Base-by-base conservation (phyloP, 2,113 vertebrate genomes). In the Hydrochoerus hydrochaeris region DNA sequence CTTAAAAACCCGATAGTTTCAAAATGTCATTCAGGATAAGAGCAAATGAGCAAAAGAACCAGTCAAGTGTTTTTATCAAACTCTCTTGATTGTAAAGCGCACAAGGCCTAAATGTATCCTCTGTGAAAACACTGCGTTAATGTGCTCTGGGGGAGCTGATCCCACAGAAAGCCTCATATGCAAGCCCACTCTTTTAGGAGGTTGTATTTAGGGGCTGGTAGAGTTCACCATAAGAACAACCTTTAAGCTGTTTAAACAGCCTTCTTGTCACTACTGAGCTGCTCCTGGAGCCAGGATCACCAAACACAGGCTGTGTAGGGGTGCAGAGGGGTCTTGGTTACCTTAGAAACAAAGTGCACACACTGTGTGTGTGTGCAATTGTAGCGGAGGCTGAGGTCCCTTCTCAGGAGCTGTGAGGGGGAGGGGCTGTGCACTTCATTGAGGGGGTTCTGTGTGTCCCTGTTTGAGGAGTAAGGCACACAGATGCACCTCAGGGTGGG, bases 101-200 rank as follows among this genome's bases (percentile, higher is more conserved):
- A 7, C 49, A 57, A 58, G 10, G 19, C 16, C 19, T 35, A 9
- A 44, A 24, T 0, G 17, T 32, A 13, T 32, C 78, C 32, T 8
- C 0, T 26, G 11, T 22, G 41, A 13, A 67, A 73, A 7, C n/a
- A 1, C 7, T 1, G 5, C 62, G 22, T 46, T 49, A 57, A 16
- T 3, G 12, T 32, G 19, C 41, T 13, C 28, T 30, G 35, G 13
- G 19, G 28, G 71, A 41, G 24, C 30, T 22, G 3, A 12, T n/a
- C n/a, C 88, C 19, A 28, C 13, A 35, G 58, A 77, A 57, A 49
- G 0, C 0, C 41, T 32, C 0, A 1, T 32, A 10, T 24, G 14
- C 44, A 52, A 83, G 22, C 30, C 7, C 26, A 57, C 28, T 4
- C 3, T 17, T 32, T 63, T 20, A 46, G 24, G 28, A 17, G 49